These are phyloP conservation scores for Crax fasciolata DNA, from an alignment of 2,797 vertebrate genomes.

Conservation along the genomic window DNA sequence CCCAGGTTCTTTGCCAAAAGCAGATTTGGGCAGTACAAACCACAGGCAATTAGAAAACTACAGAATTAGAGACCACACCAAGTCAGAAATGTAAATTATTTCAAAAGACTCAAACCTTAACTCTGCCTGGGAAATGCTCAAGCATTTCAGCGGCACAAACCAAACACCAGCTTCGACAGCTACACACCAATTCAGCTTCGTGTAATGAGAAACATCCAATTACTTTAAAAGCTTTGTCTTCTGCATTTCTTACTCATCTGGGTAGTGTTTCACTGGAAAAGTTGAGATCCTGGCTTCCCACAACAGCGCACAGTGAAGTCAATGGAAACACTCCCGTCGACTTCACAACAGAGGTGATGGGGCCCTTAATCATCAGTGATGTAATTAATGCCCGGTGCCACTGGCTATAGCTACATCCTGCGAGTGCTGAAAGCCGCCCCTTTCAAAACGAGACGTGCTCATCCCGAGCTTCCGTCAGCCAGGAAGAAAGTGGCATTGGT, in stretches of 20 bases:
- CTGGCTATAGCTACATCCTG: not conserved
- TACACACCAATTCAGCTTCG: not conserved
- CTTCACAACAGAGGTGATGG: not conserved
- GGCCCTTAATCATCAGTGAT: not conserved
- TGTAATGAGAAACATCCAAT: not conserved
- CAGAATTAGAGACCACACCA: not conserved
- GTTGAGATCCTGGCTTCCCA: not conserved
- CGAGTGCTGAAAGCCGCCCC: fast-evolving
- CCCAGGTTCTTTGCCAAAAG: not conserved
- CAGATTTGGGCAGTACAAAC: not conserved
- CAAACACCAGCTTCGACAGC: not conserved
- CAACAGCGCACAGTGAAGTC: not conserved
- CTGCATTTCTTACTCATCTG: not conserved
- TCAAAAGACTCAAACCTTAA: not conserved
- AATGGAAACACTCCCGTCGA: not conserved
- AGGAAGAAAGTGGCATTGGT: not conserved
- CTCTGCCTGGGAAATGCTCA: not conserved
- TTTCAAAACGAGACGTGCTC: not conserved
- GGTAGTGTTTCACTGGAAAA: not conserved
- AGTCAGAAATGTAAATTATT: not conserved
- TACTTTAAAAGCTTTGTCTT: slow-evolving; percentile 51
- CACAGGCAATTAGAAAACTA: not conserved
- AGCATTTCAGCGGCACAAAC: not conserved
- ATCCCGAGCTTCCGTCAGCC: not conserved
- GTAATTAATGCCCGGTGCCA: not conserved